Conservation (phyloP, 2,888 invertebrate species). For the Amblyteles armatorius region DNA sequence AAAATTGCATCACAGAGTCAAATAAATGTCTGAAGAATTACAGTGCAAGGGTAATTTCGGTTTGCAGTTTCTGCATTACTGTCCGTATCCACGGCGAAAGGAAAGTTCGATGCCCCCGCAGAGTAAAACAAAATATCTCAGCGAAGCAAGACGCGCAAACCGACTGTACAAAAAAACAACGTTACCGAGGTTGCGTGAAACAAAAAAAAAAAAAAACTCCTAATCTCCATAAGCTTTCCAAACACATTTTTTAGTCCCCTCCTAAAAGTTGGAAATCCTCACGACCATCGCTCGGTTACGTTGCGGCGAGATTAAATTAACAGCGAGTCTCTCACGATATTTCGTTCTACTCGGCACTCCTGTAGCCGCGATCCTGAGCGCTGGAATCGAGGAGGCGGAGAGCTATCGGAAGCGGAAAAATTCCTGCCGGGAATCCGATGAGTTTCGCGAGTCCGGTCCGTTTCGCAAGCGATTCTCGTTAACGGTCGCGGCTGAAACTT, state of each 20-base stretch:
- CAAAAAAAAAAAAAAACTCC: background rate
- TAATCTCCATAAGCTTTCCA: background rate
- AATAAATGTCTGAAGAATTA: background rate
- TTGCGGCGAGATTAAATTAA: background rate
- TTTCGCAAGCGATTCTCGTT: constrained; percentile 36
- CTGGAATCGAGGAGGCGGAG: background rate
- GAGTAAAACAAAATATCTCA: background rate
- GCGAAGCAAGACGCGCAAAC: constrained; percentile 4
- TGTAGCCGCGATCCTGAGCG: constrained; percentile 3
- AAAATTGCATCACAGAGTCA: background rate
- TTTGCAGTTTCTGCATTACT: background rate
- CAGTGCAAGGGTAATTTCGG: background rate
- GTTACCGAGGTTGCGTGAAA: background rate
- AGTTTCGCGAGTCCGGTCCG: constrained; percentile 23
- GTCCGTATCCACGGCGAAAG: background rate
- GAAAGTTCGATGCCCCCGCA: constrained; percentile 12
- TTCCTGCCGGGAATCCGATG: constrained; percentile 26
- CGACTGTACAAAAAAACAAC: background rate
- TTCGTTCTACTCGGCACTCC: background rate
- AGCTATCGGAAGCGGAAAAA: constrained; percentile 48
- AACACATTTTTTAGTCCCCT: background rate
- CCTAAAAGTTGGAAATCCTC: constrained; percentile 18
- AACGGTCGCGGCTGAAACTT: constrained; percentile 32
- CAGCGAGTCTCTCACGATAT: background rate
- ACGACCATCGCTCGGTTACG: constrained; percentile 3